Evolutionary conservation across 2,888 invertebrate genomes (phyloP), one percentile per base, ranked within the genome.

Genomic region (Pachycephus smyrnensis): DNA sequence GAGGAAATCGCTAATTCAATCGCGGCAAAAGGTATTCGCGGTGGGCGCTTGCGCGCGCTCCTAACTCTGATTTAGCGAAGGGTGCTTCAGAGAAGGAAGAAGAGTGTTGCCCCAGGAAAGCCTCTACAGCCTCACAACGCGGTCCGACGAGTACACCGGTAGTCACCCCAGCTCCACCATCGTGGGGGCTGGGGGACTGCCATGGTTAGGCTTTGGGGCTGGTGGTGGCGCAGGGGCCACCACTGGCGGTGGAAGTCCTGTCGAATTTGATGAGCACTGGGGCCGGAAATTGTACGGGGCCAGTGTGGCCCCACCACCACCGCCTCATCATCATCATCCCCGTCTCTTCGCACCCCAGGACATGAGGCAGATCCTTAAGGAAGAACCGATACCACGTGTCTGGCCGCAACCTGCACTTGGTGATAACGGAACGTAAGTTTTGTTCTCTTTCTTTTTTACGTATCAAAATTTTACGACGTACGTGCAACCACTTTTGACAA

Each of bases 121-220:
- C 37, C 74, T 36, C 76, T 86, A 90, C 91, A 90, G 91, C 91
- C 88, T 91, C 87, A 91, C 89, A 85, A 91, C 91, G 91, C 89
- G 91, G 85, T 91, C 91, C 90, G 91, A 91, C 91, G 91, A 91
- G 91, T 91, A 91, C 91, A 90, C 89, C 88, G 90, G 91, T 89
- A 90, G 91, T 88, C 89, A 90, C 89, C 91, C 91, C 91, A 91
- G 91, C 91, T 90, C 91, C 91, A 90, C 91, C 68, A 90, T 91
- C 86, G 91, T 91, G 90, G 91, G 91, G 86, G 91, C 91, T 91
- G 91, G 91, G 88, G 91, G 91, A 86, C 90, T 91, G 85, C 90
- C 91, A 91, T 91, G 91, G 91, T 86, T 91, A 85, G 91, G 91
- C 75, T 86, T 91, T 74, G 90, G 91, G 76, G 90, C 90, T 71